Evolutionary conservation across 2,888 invertebrate genomes (phyloP).

Genomic region (Leptinotarsa haldemani): DNA sequence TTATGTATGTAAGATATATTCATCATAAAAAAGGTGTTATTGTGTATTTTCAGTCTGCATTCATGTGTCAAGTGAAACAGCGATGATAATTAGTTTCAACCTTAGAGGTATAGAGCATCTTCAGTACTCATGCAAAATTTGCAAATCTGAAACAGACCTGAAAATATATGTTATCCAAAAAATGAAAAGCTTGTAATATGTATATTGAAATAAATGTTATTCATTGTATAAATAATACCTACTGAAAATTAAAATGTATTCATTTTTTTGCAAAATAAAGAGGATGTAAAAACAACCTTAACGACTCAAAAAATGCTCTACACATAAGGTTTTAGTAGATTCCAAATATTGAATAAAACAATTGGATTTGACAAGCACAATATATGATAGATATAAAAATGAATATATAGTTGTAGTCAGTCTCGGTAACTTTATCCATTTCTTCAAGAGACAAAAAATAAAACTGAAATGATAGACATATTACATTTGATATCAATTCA

Average conservation of each 20-base stretch:
- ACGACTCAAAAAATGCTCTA: not conserved
- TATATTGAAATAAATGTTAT: too few species aligned
- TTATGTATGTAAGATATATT: not conserved
- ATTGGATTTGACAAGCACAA: constrained; percentile 10
- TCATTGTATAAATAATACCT: too few species aligned
- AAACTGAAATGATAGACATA: not conserved
- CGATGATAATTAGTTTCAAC: not conserved
- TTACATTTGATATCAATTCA: too few species aligned
- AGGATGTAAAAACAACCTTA: not conserved
- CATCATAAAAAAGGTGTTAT: not conserved
- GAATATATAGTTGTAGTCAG: not conserved
- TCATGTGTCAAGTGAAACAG: constrained; percentile 1
- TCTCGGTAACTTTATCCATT: constrained; percentile 10
- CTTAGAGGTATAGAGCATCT: not conserved
- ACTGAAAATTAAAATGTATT: too few species aligned
- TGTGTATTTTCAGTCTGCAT: constrained; percentile 4
- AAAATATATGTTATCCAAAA: too few species aligned
- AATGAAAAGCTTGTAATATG: too few species aligned
- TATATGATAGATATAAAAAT: constrained; percentile 2
- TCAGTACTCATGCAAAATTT: too few species aligned
- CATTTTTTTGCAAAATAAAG: too few species aligned
- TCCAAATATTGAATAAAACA: not conserved
- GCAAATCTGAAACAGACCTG: too few species aligned
- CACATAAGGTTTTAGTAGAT: not conserved
- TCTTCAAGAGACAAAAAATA: not conserved